A percentile compares a stretch with the other conserved stretches of the same genome.
Evolutionary conservation across 2,113 vertebrate species (phyloP).

Genomic region (Coptodon rendalli): DNA sequence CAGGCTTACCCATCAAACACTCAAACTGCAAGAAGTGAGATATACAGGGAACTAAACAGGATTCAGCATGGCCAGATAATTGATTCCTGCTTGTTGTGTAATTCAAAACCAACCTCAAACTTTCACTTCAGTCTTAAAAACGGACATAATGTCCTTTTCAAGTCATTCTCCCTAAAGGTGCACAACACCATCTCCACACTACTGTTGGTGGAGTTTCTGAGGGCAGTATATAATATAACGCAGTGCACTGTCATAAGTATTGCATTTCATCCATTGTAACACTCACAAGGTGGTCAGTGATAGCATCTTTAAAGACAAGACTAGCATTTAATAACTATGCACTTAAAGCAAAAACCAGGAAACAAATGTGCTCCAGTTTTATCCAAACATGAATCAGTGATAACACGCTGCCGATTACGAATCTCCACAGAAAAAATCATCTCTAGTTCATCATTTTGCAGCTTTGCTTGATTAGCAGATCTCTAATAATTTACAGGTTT

Average conservation of each 20-base stretch:
- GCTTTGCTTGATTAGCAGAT: neutral
- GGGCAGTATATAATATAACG: neutral
- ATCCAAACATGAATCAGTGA: neutral
- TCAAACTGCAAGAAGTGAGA: neutral
- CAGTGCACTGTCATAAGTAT: neutral
- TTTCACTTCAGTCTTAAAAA: neutral
- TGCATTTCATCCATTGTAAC: neutral
- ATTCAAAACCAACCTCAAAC: neutral
- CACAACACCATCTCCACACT: neutral
- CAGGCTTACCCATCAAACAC: slow-evolving; percentile 1
- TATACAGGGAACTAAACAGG: neutral
- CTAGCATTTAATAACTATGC: neutral
- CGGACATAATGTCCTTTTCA: neutral
- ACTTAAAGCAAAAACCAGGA: neutral
- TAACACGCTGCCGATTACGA: neutral
- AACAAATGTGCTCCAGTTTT: neutral
- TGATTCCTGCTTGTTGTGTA: neutral
- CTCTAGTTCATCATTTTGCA: neutral
- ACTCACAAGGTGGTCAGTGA: neutral
- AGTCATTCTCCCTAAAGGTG: neutral
- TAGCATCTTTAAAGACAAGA: neutral
- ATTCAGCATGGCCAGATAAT: neutral
- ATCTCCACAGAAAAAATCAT: neutral
- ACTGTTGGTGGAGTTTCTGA: neutral
- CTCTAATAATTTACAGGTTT: neutral